Conservation (phyloP, 2,113 vertebrate species). For the Chamaea fasciata region DNA sequence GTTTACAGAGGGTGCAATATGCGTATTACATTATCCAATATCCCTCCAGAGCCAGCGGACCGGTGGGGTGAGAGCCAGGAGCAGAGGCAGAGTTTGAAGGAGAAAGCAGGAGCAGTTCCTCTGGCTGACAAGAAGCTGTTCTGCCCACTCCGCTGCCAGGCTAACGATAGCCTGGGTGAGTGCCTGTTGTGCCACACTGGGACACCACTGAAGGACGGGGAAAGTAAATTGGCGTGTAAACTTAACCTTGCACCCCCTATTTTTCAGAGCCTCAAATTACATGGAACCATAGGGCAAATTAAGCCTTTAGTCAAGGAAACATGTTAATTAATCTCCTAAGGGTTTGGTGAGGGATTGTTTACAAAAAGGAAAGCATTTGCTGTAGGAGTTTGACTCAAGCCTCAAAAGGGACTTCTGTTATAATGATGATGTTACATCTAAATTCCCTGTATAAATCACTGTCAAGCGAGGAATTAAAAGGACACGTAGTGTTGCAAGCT, state of each 20-base stretch:
- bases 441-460: background rate
- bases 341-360: constrained; percentile 24
- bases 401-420: background rate
- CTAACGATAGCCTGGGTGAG: background rate
- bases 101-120: background rate
- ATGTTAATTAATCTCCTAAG: constrained; percentile 30
- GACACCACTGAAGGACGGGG: background rate
- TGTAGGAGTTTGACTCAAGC: constrained; percentile 1
- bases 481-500: background rate
- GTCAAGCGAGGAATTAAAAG: background rate
- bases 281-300: constrained; percentile 2
- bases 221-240: constrained; percentile 7
- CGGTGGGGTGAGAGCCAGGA: background rate
- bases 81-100: background rate
- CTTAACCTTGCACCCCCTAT: background rate
- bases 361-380: constrained; percentile 13
- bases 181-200: background rate
- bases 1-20: background rate
- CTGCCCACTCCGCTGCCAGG: background rate
- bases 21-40: background rate
- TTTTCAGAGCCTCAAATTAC: constrained; percentile 25
- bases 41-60: background rate
- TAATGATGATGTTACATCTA: background rate
- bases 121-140: background rate
- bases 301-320: constrained; percentile 15